phyloP scores from a whole-genome alignment of 2,113 vertebrate species.

The Mystacornis crossleyi region DNA sequence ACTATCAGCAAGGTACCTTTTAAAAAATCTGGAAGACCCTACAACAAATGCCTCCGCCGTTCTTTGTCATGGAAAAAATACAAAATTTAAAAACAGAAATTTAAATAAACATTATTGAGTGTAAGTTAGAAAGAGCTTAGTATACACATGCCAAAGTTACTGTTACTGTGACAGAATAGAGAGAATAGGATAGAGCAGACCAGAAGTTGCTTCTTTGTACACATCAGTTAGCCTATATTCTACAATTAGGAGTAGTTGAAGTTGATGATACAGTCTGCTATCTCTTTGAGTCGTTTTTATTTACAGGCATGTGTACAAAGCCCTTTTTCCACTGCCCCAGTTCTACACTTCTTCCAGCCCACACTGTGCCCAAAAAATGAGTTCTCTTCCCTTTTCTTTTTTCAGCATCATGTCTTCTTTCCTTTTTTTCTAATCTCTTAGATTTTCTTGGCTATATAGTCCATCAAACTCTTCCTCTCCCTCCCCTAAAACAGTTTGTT shows the following conservation, averaged over 20 bases:
- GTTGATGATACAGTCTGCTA: neutral
- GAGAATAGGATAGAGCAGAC: neutral
- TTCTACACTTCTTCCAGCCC: neutral
- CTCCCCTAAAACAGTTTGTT: neutral
- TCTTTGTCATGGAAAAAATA: neutral
- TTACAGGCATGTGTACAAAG: neutral
- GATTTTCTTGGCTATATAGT: neutral
- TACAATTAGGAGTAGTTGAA: neutral
- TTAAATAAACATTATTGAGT: neutral
- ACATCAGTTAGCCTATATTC: neutral
- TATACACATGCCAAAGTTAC: neutral
- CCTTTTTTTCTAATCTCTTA: neutral
- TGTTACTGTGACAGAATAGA: neutral
- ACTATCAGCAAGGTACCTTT: neutral
- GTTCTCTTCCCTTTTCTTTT: neutral
- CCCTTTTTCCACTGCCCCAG: neutral
- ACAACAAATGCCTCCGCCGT: neutral
- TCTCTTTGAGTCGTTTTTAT: neutral
- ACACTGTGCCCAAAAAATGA: neutral
- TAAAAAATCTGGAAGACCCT: neutral
- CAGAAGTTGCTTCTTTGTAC: neutral
- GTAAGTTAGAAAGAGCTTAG: neutral
- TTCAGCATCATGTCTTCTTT: neutral
- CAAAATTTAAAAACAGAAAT: neutral
- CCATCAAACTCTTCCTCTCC: neutral